Base-by-base conservation (phyloP, 1,140 invertebrate genomes). In the Drosophila rhopaloa region DNA sequence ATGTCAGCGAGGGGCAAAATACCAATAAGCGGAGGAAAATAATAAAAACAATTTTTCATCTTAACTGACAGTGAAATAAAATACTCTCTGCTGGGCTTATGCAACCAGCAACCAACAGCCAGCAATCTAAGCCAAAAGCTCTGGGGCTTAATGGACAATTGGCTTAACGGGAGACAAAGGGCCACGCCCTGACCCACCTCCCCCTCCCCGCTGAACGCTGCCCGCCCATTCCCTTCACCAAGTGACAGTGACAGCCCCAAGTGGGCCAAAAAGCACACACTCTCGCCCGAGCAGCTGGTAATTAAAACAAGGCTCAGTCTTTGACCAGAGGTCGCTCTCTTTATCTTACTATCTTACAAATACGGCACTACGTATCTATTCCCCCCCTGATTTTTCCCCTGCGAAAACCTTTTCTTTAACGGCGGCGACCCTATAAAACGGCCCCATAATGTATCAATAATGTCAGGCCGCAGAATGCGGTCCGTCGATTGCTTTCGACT, bases 381-480 rank as follows among this genome's bases (percentile, higher is more conserved):
- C 44, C 27, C n/a, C 27, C 8, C n/a, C 2, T 14, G 6, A 7
- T 32, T 32, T 32, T 13, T 11, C 11, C 55, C 35, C 44, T 41
- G 9, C 16, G 10, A 59, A 47, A n/a, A 41, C 81, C 76, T 77
- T 81, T 29, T 35, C 60, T 77, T 84, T 68, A 59, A 79, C 55
- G 46, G 53, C 54, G 74, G 56, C 54, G 74, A 53, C 74, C 68
- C 75, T 57, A 79, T 88, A 79, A 86, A 88, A 68, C 57, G 66
- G 76, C 65, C 75, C 66, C 79, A 68, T 88, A 88, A 82, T 86
- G 82, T 82, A 82, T 75, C 81, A 82, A 82, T 82, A 82, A 75
- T 82, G 79, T 77, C 74, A 60, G 63, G 38, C 50, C 73, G 66
- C 76, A 81, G 60, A 62, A 81, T 85, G 74, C 50, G 68, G 63